Conservation (phyloP, 2,888 invertebrate species). For the Troides oblongomaculatus region DNA sequence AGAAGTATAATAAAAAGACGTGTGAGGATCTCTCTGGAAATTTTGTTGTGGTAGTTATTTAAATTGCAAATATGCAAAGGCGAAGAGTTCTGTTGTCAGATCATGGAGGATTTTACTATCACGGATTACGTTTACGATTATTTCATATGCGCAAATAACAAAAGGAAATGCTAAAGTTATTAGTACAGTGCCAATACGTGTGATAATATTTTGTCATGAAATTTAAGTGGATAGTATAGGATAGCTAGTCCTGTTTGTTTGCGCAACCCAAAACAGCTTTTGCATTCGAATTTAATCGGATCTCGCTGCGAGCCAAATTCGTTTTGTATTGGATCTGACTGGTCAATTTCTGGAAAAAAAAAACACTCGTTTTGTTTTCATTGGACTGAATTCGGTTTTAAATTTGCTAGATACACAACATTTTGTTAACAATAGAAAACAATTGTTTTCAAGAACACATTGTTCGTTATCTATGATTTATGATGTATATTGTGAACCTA, state of each 20-base stretch:
- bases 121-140: background rate
- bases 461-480: no score
- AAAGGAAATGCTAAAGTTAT: no score
- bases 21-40: no score
- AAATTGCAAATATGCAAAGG: no score
- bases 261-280: constrained; percentile 27
- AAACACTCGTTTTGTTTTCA: constrained; percentile 15
- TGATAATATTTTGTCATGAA: constrained; percentile 16
- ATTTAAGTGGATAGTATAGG: constrained; percentile 29
- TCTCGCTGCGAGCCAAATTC: constrained; percentile 27
- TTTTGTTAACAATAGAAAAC: no score
- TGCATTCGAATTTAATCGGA: constrained; percentile 27
- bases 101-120: no score
- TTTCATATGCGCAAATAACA: background rate
- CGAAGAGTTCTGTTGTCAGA: no score
- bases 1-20: no score
- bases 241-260: constrained; percentile 27
- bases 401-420: no score
- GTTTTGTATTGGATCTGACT: constrained; percentile 26
- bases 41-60: no score
- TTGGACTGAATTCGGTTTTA: constrained; percentile 4
- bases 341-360: constrained; percentile 20
- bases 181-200: background rate
- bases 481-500: no score
- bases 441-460: no score